These are phyloP conservation scores for Herpetotheres cachinnans DNA, from an alignment of 2,113 vertebrate genomes.

Conservation along the genomic window DNA sequence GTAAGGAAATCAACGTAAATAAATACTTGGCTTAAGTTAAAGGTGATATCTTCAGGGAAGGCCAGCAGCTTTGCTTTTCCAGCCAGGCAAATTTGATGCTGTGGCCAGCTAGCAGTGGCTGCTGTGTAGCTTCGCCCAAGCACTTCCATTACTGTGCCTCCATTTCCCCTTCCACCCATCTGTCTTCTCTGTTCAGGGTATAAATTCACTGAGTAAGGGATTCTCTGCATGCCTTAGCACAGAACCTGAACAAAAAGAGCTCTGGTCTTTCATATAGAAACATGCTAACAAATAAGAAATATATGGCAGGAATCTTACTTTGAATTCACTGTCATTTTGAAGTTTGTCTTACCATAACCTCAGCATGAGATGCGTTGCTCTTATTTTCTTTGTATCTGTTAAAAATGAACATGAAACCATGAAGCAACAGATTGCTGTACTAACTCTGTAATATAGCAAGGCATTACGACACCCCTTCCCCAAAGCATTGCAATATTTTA, in stretches of 20 bases:
- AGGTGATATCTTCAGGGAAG: neutral
- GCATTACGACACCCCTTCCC: neutral
- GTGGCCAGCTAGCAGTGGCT: neutral
- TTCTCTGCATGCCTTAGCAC: neutral
- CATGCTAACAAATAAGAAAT: neutral
- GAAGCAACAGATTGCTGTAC: neutral
- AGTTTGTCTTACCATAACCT: neutral
- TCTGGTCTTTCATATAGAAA: neutral
- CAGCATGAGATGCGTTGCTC: neutral
- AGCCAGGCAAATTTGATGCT: neutral
- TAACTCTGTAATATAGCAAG: neutral
- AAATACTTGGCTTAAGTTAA: neutral
- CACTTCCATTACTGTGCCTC: neutral
- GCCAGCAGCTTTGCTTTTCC: neutral
- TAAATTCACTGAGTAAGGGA: neutral
- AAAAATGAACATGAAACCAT: neutral
- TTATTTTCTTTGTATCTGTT: neutral
- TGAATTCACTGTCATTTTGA: neutral
- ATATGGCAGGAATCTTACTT: neutral
- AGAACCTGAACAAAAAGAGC: accelerated
- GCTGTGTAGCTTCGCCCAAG: neutral
- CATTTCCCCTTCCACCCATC: neutral
- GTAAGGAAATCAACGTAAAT: neutral
- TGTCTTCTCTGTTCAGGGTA: neutral
- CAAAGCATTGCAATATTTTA: neutral